These are phyloP conservation scores for Macrotis lagotis DNA, from an alignment of 2,113 vertebrate species.

Conservation along the genomic window DNA sequence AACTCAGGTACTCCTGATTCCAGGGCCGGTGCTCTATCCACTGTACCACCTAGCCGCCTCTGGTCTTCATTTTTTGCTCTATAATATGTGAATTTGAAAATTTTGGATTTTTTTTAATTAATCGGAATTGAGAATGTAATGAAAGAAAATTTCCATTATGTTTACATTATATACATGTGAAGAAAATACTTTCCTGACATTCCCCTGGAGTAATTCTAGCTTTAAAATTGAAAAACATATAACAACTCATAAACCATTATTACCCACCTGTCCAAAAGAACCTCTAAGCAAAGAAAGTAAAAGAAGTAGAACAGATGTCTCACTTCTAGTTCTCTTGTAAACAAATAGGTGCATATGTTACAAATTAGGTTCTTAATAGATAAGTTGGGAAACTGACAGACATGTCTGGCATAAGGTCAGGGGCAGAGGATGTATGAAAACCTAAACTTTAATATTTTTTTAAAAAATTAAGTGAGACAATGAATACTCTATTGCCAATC, in stretches of 20 bases:
- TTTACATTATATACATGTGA: not conserved
- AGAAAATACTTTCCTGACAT: not conserved
- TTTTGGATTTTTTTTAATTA: not conserved
- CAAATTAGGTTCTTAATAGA: not conserved
- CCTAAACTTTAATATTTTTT: conserved; percentile 10
- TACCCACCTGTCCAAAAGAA: conserved; percentile 20
- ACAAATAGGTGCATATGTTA: not conserved
- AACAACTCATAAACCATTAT: not conserved
- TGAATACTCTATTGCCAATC: not conserved
- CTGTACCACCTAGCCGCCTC: no score
- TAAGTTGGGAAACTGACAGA: not conserved
- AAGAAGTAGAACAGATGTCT: not conserved
- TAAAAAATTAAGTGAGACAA: conserved; percentile 13
- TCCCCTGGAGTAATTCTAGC: not conserved
- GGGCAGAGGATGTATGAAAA: conserved; percentile 5
- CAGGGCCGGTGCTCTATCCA: no score
- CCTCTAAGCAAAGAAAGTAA: not conserved
- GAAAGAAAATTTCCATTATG: not conserved
- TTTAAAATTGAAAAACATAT: not conserved
- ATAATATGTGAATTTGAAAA: no score
- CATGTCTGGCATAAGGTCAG: not conserved
- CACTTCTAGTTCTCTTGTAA: not conserved
- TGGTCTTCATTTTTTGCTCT: no score
- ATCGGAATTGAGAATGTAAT: not conserved
- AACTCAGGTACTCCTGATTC: no score